Evolutionary conservation across 2,113 vertebrate species (phyloP).

Genomic region (Urocolius indicus): DNA sequence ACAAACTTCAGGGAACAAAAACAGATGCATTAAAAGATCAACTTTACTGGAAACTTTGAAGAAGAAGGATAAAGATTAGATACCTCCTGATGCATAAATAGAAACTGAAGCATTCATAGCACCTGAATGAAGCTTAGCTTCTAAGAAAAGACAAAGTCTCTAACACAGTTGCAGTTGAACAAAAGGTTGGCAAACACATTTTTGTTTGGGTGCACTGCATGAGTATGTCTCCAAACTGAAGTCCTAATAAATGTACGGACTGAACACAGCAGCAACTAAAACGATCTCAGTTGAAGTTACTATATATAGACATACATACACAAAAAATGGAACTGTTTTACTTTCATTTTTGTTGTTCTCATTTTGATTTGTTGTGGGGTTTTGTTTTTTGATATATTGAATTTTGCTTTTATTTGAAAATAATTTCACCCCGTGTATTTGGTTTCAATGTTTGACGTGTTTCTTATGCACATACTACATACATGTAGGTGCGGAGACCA

Average conservation of each 20-base stretch:
- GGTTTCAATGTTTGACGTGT: neutral
- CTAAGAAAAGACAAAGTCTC: neutral
- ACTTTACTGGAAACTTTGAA: constrained; percentile 31
- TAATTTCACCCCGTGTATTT: neutral
- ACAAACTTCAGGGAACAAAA: neutral
- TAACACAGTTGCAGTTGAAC: neutral
- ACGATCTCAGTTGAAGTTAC: neutral
- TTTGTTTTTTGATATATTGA: neutral
- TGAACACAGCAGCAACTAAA: neutral
- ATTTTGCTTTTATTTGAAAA: neutral
- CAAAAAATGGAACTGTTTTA: neutral
- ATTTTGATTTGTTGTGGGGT: neutral
- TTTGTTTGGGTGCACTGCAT: neutral
- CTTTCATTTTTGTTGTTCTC: neutral
- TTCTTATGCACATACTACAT: neutral
- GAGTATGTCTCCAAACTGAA: neutral
- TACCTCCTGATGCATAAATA: neutral
- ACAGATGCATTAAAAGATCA: constrained; percentile 1
- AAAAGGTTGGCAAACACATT: neutral
- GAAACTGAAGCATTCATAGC: constrained; percentile 41
- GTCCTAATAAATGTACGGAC: neutral
- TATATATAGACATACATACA: neutral
- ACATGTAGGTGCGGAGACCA: neutral
- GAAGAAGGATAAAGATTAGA: constrained; percentile 20
- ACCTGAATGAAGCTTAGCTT: constrained; percentile 11